phyloP scores from a whole-genome alignment of 1,140 invertebrate genomes.

The Atta cephalotes region DNA sequence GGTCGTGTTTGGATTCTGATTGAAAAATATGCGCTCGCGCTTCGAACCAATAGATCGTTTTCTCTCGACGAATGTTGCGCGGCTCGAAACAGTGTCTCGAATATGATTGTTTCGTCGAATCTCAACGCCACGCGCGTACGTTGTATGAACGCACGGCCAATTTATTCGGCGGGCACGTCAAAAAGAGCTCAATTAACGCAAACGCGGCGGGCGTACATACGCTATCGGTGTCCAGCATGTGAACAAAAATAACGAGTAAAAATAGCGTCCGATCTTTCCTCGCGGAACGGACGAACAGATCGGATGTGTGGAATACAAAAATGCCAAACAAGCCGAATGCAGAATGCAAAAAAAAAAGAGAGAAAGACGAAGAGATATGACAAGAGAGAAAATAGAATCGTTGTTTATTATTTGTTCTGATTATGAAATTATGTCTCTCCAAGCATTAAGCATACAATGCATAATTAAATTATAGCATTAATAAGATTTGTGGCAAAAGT shows the following conservation, averaged over 20 bases:
- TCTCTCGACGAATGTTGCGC: slow-evolving; percentile 11
- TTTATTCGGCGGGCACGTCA: slow-evolving; percentile 56
- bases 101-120: slow-evolving; percentile 54
- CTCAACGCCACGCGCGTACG: slow-evolving; percentile 40
- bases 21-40: slow-evolving; percentile 21
- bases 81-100: slow-evolving; percentile 30
- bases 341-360: slow-evolving; percentile 4
- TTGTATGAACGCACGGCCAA: slow-evolving; percentile 39
- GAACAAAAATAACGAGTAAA: slow-evolving; percentile 50
- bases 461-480: too few relatives aligned
- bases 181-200: slow-evolving; percentile 60
- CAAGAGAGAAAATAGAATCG: too few relatives aligned
- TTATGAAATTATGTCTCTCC: too few relatives aligned
- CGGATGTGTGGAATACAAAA: slow-evolving; percentile 42
- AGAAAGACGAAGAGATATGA: neutral
- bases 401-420: too few relatives aligned
- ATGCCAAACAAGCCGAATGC: slow-evolving; percentile 13
- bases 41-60: slow-evolving; percentile 25
- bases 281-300: slow-evolving; percentile 32
- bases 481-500: too few relatives aligned
- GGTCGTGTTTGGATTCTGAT: neutral
- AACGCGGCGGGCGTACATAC: slow-evolving; percentile 30
- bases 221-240: slow-evolving; percentile 45
- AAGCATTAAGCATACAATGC: too few relatives aligned
- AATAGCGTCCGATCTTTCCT: slow-evolving; percentile 48